Base-by-base conservation (phyloP, 2,113 vertebrate genomes). In the Antennarius striatus region DNA sequence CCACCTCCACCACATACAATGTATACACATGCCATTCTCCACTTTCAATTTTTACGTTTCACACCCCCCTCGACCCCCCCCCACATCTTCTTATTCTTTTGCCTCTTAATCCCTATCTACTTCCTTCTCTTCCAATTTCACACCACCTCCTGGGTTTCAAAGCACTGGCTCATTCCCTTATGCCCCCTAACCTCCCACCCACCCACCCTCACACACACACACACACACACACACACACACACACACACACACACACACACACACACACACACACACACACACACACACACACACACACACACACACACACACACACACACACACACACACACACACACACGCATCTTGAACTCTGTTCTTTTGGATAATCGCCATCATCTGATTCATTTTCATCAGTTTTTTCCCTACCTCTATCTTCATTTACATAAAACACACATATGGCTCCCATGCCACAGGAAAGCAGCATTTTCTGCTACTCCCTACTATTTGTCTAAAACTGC, bases 291-390 rank as follows among this genome's bases (percentile, higher is more conserved):
- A 43, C 11, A 8, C 42, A 10, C 6, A 36, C 42, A 43, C 42
- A 43, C 9, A 43, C 42, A 43, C 42, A 43, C 42, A 40, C 39
- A 40, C 39, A 10, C 39, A 10, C 39, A 40, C 39, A 40, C 39
- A 40, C 39, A 40, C 39, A 40, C 39, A 40, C 39, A 40, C 39
- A 40, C 39, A 40, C 39, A 40, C 39, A 40, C 39, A 40, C 3
- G 10, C 47, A 69, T 53, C 62, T 76, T 46, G n/a, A 52, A 53
- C 52, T 55, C 63, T 0, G 43, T 65, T 81, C 36, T 22, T 15
- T 71, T 63, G 67, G 47, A 85, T 86, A 59, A 80, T 10, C 47
- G 39, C 82, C 81, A 71, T 30, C 42, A 57, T 57, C 39, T 51
- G 28, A 66, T 55, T 59, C 51, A 56, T 16, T 59, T 70, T 57